Evolutionary conservation across 2,113 vertebrate genomes (phyloP), one percentile per base, ranked within the genome.

Genomic region (Limanda limanda): DNA sequence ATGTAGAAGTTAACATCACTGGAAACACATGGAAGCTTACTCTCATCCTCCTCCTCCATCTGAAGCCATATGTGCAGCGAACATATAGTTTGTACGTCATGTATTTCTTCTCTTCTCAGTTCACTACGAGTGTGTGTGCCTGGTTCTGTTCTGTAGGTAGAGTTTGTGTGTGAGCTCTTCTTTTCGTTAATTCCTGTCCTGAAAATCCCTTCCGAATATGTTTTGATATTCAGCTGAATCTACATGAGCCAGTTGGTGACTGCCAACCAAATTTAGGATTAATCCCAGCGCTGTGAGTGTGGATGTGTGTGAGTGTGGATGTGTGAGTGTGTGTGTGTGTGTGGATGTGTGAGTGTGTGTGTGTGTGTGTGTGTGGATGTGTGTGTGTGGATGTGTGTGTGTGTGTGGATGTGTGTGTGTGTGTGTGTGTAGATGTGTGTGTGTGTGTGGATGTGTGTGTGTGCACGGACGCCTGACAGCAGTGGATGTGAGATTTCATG

Each of bases 161-260:
- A 0, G n/a, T 55, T 78, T 66, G 24, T 60, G 20, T 21, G 25
- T 59, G 10, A 63, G 77, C 27, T 51, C 31, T 6, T 31, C 31
- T 31, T 31, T 31, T 31, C 40, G 7, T 85, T 80, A 80, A 85
- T 78, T 84, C 80, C 83, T 61, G 56, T 66, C 71, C 68, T 71
- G 67, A 80, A 90, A 89, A 88, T 86, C 83, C 82, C 69, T 35
- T 3, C 68, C 3, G 21, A 87, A 86, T 84, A 79, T 83, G 81
- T 83, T 88, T 87, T 79, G 75, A 86, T 82, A 70, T 90, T 87
- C 60, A 75, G 66, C 78, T 82, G 66, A 72, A 83, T 78, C 74
- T 79, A 68, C 83, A 68, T 67, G 77, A 79, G 65, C 79, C 68
- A 21, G 23, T 48, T n/a, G 60, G 81, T 35, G 81, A 81, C 84